A percentile compares a stretch with the other conserved stretches of the same genome.
Evolutionary conservation across 2,888 invertebrate genomes (phyloP).

Genomic region (Epiblema foenella): DNA sequence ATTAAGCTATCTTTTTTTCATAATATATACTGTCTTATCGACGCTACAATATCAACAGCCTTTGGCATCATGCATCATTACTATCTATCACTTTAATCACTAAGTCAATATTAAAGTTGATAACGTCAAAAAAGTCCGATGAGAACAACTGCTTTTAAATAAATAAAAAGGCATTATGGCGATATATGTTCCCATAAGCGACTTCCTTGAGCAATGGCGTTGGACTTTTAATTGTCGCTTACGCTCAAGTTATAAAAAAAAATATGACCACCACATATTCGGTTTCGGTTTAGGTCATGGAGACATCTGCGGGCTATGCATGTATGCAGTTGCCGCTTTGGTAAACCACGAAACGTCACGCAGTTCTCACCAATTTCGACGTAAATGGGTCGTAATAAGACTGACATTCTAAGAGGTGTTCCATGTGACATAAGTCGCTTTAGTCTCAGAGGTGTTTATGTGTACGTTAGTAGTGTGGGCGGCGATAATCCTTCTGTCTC

Average conservation of each 20-base stretch:
- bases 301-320: conserved; percentile 15
- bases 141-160: conserved; percentile 34
- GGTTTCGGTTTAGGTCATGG: conserved; percentile 11
- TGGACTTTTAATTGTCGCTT: conserved; percentile 31
- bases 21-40: conserved; percentile 6
- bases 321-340: not conserved
- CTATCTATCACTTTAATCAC: conserved; percentile 13
- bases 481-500: conserved; percentile 31
- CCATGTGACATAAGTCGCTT: not conserved
- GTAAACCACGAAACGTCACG: not conserved
- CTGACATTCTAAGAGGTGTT: not conserved
- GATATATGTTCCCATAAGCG: conserved; percentile 26
- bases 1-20: conserved; percentile 48
- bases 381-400: not conserved
- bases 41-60: not conserved
- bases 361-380: not conserved
- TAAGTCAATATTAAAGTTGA: conserved; percentile 25
- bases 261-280: conserved; percentile 21
- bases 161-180: conserved; percentile 17
- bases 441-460: not conserved
- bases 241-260: conserved; percentile 37
- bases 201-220: conserved; percentile 33
- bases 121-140: conserved; percentile 24
- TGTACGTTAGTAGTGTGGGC: conserved; percentile 26
- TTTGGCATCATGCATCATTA: conserved; percentile 6